A percentile compares a stretch with the other conserved stretches of the same genome.
Evolutionary conservation across 2,888 invertebrate species (phyloP).

Genomic region (Chironomus tentans): DNA sequence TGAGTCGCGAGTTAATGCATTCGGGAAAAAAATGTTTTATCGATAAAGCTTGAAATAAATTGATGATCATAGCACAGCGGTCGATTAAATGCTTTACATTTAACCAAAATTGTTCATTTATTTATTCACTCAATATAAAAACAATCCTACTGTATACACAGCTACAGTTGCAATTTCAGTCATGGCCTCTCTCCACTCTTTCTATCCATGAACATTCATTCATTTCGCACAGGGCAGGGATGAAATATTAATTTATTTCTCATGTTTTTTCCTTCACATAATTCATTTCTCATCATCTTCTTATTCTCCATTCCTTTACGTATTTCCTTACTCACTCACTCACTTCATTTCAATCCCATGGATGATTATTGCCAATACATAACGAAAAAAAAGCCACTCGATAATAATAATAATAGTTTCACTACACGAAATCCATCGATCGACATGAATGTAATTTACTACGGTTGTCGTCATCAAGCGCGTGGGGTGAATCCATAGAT

Average conservation of each 20-base stretch:
- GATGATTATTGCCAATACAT: conserved; percentile 1
- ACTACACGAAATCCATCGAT: conserved; percentile 18
- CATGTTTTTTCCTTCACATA: conserved; percentile 7
- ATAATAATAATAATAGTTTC: conserved; percentile 20
- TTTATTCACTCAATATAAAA: conserved; percentile 21
- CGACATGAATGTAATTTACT: conserved; percentile 4
- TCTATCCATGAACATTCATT: background rate
- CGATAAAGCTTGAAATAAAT: conserved; percentile 5
- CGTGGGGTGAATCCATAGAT: too few species aligned
- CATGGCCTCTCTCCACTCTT: background rate
- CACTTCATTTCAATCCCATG: background rate
- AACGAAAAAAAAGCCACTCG: background rate
- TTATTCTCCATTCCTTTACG: background rate
- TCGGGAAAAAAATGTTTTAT: background rate
- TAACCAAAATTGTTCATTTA: conserved; percentile 22
- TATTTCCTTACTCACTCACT: background rate
- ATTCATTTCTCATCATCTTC: background rate
- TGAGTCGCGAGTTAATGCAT: background rate
- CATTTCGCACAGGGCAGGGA: background rate
- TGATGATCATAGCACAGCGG: conserved; percentile 24
- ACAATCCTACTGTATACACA: conserved; percentile 10
- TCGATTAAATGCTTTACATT: conserved; percentile 26
- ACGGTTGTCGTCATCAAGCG: background rate
- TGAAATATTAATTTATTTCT: conserved; percentile 26
- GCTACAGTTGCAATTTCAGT: conserved; percentile 19